Conservation (phyloP, 1,140 invertebrate genomes). For the Stegodyphus dumicola region DNA sequence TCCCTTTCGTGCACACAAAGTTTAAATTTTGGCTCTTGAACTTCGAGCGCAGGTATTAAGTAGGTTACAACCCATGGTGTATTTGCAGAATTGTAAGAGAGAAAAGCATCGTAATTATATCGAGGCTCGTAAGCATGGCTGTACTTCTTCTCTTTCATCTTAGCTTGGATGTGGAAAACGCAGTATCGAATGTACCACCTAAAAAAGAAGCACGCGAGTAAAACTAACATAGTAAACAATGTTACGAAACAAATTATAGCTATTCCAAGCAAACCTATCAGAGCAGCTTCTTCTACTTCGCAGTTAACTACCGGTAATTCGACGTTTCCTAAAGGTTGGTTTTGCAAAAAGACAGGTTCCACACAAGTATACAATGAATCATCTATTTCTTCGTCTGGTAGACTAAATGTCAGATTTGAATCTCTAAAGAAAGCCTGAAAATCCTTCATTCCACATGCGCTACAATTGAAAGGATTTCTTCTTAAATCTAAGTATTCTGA, state of each 20-base stretch:
- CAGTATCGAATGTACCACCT: conserved; percentile 72
- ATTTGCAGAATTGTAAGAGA: conserved; percentile 76
- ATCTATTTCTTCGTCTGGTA: conserved; percentile 42
- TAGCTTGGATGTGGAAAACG: conserved; percentile 71
- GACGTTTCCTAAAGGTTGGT: background rate
- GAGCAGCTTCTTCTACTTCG: conserved; percentile 64
- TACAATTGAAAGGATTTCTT: conserved; percentile 72
- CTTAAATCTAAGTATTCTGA: conserved; percentile 68
- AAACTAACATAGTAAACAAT: conserved; percentile 65
- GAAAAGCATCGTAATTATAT: conserved; percentile 76
- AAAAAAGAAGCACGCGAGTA: conserved; percentile 64
- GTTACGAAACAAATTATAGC: conserved; percentile 68
- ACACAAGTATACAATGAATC: conserved; percentile 67
- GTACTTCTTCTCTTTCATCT: conserved; percentile 60
- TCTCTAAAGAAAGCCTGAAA: conserved; percentile 32
- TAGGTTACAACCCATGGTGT: conserved; percentile 72
- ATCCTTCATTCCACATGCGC: conserved; percentile 31
- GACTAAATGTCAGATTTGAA: background rate
- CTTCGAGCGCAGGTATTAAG: conserved; percentile 73
- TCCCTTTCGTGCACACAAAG: conserved; percentile 77
- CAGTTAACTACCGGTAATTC: conserved; percentile 9
- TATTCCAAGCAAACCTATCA: conserved; percentile 65
- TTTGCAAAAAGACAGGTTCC: conserved; percentile 65
- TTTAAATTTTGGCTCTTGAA: conserved; percentile 71
- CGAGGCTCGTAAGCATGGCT: conserved; percentile 32